Evolutionary conservation across 2,113 vertebrate genomes (phyloP), one percentile per base, ranked within the genome.

Genomic region (Heterocephalus glaber): DNA sequence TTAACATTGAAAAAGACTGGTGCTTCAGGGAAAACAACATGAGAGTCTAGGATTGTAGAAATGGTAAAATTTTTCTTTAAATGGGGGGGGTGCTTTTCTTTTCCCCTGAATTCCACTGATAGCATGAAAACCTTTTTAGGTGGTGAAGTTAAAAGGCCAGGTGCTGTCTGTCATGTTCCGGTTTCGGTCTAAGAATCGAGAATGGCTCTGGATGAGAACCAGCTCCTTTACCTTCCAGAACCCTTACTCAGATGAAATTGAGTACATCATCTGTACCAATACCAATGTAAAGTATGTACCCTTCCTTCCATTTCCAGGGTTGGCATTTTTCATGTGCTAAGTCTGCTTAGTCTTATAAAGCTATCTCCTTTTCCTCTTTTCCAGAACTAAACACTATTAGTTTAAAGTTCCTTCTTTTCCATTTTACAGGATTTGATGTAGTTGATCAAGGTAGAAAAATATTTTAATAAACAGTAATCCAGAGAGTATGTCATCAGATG

Each of bases 181-280:
- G 10, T 99, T 99, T 98, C 99, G 99, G 74, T 98, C 99, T 96
- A 99, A 99, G 96, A 99, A 96, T 38, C 98, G 98, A 80, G 99
- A 99, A 70, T 99, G 99, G 99, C 99, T 99, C 92, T 99, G 99
- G 99, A 99, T 99, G 99, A 98, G 99, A 97, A 99, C 99, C 66
- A 99, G 99, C 98, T 99, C 99, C 58, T 99, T 99, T 98, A 99
- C 99, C 97, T 99, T 99, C 99, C 99, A 99, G 98, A 99, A 99
- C 97, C 99, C 99, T 2, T 99, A 99, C 98, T 99, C 99, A 0
- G 99, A 99, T 94, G 99, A 99, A 97, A 99, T 99, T 0, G 99
- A 99, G 97, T 99, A 99, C 97, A 99, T 99, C 98, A 99, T 99
- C 98, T 99, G 99, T 94, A 99, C 99, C 98, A 99, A 99, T 97